Evolutionary conservation across 2,888 invertebrate genomes (phyloP), one percentile per base, ranked within the genome.

Genomic region (Arge pagana): DNA sequence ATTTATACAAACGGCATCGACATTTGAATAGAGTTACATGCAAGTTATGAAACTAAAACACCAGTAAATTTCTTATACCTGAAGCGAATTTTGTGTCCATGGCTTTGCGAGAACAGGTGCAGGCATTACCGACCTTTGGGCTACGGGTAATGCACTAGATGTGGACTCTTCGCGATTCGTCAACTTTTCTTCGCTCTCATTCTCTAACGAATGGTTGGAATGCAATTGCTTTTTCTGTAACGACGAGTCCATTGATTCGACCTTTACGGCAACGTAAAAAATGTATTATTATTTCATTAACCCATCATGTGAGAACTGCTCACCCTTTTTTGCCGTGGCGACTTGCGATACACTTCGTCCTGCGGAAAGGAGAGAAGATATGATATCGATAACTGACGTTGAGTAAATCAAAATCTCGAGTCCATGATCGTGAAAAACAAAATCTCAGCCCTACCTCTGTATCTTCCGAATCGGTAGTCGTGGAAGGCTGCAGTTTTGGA

Each of bases 391-490:
- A 3, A n/a, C n/a, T n/a, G n/a, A n/a, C n/a, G n/a, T n/a, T n/a
- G n/a, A n/a, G n/a, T n/a, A n/a, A n/a, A n/a, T n/a, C n/a, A n/a
- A n/a, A n/a, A n/a, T n/a, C n/a, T n/a, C n/a, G n/a, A n/a, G n/a
- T n/a, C n/a, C n/a, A n/a, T n/a, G n/a, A n/a, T n/a, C n/a, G n/a
- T n/a, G n/a, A n/a, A n/a, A n/a, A n/a, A n/a, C n/a, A n/a, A n/a
- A n/a, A n/a, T n/a, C n/a, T n/a, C n/a, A n/a, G n/a, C n/a, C n/a
- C 26, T 63, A 71, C 74, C 60, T 79, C 80, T 0, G 76, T 76
- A 60, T 79, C 80, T 40, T 80, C 79, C 1, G 79, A 79, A 57
- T 80, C 80, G 26, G 78, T 78, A 1, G 72, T 74, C 1, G 72
- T 61, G 3, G 67, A 69, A 13, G 57, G 40, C 1, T 69, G 61